phyloP scores from a whole-genome alignment of 2,797 vertebrate species.

The Threskiornis aethiopicus region DNA sequence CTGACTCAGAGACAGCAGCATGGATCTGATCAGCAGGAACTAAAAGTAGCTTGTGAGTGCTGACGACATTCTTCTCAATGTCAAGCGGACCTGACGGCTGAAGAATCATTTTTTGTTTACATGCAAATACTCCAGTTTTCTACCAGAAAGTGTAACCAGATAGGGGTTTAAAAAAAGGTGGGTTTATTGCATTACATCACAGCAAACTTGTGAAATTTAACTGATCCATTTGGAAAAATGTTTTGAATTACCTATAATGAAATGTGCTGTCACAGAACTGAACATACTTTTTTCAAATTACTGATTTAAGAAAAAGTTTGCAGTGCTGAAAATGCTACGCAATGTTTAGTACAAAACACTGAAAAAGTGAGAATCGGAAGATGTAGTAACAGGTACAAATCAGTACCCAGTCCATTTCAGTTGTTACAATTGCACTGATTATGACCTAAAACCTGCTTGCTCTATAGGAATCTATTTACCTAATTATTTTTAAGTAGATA shows the following conservation, averaged over 20 bases:
- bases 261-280: neutral
- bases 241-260: neutral
- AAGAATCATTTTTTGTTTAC: neutral
- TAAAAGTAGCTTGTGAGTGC: neutral
- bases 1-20: neutral
- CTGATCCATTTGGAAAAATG: neutral
- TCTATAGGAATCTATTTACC: neutral
- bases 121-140: neutral
- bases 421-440: neutral
- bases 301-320: neutral
- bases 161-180: neutral
- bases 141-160: neutral
- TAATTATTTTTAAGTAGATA: slow-evolving; percentile 8
- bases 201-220: neutral
- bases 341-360: neutral
- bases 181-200: neutral
- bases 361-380: neutral
- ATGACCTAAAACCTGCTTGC: neutral
- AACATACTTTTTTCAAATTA: neutral
- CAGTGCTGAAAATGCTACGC: neutral
- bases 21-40: neutral
- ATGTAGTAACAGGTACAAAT: neutral
- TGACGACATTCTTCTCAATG: neutral
- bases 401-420: neutral
- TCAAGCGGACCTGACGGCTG: neutral